A percentile compares a stretch with the other conserved stretches of the same genome.
Conservation (phyloP, 2,797 vertebrate genomes). For the Hoplostethus atlanticus region DNA sequence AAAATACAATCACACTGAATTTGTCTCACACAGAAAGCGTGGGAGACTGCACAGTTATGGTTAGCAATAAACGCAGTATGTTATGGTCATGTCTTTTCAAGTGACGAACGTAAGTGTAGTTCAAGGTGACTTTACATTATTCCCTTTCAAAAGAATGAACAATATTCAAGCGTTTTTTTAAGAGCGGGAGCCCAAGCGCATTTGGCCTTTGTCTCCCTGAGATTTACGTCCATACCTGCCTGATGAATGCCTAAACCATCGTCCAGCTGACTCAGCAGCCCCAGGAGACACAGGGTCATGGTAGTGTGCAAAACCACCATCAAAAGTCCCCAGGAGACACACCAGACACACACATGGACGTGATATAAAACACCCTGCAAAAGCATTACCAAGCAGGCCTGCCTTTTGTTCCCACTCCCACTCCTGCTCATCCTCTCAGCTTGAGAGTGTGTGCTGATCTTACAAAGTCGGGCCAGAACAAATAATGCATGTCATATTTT, state of each 20-base stretch:
- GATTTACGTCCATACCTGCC: background rate
- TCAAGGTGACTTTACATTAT: background rate
- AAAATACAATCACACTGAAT: background rate
- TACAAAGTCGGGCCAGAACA: constrained; percentile 45
- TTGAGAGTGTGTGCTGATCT: constrained; percentile 26
- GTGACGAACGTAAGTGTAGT: background rate
- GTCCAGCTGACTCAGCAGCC: background rate
- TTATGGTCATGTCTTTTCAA: background rate
- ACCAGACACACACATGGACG: constrained; percentile 4
- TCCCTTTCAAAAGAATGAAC: background rate
- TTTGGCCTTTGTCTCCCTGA: background rate
- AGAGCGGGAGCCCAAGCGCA: background rate
- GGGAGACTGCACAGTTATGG: background rate
- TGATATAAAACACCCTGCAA: constrained; percentile 16
- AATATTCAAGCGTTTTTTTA: background rate
- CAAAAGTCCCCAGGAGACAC: constrained; percentile 5
- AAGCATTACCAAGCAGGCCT: background rate
- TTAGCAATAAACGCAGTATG: background rate
- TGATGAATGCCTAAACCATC: background rate
- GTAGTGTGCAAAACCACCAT: background rate
- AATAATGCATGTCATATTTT: constrained; percentile 60
- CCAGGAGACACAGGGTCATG: background rate
- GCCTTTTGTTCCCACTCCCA: constrained; percentile 16
- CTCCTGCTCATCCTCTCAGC: constrained; percentile 5
- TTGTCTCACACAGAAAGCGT: background rate